Base-by-base conservation (phyloP, 2,888 invertebrate genomes). In the Camptogramma bilineatum region DNA sequence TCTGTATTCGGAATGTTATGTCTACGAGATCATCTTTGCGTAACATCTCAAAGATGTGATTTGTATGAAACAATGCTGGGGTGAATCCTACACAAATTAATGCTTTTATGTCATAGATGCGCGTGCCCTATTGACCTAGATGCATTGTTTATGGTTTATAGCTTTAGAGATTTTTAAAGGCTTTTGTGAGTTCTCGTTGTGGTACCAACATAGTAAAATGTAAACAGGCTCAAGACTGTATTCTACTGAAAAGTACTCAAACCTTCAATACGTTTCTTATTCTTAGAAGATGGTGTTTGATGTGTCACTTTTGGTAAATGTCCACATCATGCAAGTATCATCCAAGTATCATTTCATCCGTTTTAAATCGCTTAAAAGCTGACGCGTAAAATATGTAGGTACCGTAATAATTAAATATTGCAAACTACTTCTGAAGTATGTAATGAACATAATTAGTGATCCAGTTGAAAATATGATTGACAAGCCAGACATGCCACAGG, bases 61-160 rank as follows among this genome's bases (percentile, higher is more conserved):
- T 69, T 61, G 64, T 62, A 56, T 64, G 44, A 68, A 64, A 68
- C 70, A 70, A 72, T 68, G 63, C 42, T 63, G 52, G 62, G 64
- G 59, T 60, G 59, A 66, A 64, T 68, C 59, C 68, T 62, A 68
- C 62, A 62, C 66, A 66, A 69, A 62, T 53, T 19, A 60, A 65
- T 62, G 53, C 34, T 52, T 48, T 31, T 50, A 44, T 63, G 47
- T 56, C 48, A 46, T 53, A 52, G 16, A 18, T 65, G 62, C 58
- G 63, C 31, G 18, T 63, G 59, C 44, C 66, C 68, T 48, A 50
- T 51, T 69, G 52, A 65, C 69, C 21, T 57, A 31, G 44, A 59
- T 48, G 7, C 19, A 50, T 53, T 50, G 16, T 39, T n/a, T 18
- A 53, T 62, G 16, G 24, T 51, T 58, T 59, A 50, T 18, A 52